Conservation (phyloP, 2,888 invertebrate genomes). For the Sipunculus nudus region DNA sequence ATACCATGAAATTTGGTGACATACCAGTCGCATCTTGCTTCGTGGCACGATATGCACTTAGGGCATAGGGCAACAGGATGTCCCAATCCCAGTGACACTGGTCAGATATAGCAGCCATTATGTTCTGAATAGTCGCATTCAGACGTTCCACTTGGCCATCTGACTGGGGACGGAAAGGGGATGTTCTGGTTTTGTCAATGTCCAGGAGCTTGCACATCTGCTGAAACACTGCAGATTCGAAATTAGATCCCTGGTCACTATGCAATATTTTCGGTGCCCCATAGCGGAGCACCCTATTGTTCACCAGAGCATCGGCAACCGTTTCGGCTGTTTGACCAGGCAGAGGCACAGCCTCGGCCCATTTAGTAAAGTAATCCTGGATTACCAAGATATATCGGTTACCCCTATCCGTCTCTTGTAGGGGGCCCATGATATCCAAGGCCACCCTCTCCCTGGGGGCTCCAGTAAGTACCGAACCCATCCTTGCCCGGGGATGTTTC, state of each 20-base stretch:
- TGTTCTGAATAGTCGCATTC: not conserved
- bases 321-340: not conserved
- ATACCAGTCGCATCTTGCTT: no score
- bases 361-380: not conserved
- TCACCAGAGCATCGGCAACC: not conserved
- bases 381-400: conserved; percentile 5
- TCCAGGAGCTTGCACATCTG: not conserved
- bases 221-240: not conserved
- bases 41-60: no score
- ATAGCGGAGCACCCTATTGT: not conserved
- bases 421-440: conserved; percentile 3
- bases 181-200: not conserved
- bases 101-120: no score
- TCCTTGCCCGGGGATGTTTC: no score
- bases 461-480: no score
- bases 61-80: no score
- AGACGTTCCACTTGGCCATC: not conserved
- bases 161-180: not conserved
- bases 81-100: no score
- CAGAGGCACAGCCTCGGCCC: not conserved
- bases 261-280: not conserved
- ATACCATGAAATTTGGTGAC: no score
- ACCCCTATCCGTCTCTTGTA: not conserved
- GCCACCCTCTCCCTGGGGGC: not conserved
- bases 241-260: not conserved